A percentile compares a stretch with the other conserved stretches of the same genome.
phyloP scores from a whole-genome alignment of 2,888 invertebrate species.

The Lycia hirtaria region DNA sequence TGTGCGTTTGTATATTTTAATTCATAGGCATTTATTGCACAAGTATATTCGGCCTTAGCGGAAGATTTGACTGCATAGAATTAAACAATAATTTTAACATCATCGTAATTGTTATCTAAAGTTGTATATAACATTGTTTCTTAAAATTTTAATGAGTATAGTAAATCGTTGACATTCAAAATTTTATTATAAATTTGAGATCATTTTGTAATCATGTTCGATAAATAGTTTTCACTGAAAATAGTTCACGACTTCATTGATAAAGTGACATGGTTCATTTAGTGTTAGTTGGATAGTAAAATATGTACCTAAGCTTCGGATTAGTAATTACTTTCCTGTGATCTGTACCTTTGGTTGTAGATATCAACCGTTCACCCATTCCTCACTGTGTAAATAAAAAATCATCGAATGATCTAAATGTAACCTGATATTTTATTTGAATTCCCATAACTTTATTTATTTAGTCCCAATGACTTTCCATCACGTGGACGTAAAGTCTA shows the following conservation, averaged over 20 bases:
- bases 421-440: constrained; percentile 69
- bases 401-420: constrained; percentile 84
- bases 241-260: constrained; percentile 26
- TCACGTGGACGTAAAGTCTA: no score
- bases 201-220: constrained; percentile 49
- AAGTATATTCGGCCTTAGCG: constrained; percentile 58
- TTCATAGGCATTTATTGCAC: constrained; percentile 19
- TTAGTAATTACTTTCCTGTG: constrained; percentile 70
- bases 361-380: constrained; percentile 63
- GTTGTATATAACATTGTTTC: constrained; percentile 61
- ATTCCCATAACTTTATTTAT: no score
- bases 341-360: constrained; percentile 71
- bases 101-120: constrained; percentile 48
- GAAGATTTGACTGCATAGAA: constrained; percentile 85
- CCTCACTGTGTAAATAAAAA: constrained; percentile 83
- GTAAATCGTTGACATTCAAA: constrained; percentile 68
- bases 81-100: constrained; percentile 48
- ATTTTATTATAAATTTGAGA: constrained; percentile 67
- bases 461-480: no score
- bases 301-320: constrained; percentile 66
- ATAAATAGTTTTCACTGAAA: constrained; percentile 30
- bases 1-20: background rate
- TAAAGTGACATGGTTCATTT: constrained; percentile 24
- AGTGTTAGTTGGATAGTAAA: constrained; percentile 39
- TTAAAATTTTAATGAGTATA: constrained; percentile 49